These are phyloP conservation scores for Helostoma temminkii DNA, from an alignment of 2,797 vertebrate genomes.

Conservation along the genomic window DNA sequence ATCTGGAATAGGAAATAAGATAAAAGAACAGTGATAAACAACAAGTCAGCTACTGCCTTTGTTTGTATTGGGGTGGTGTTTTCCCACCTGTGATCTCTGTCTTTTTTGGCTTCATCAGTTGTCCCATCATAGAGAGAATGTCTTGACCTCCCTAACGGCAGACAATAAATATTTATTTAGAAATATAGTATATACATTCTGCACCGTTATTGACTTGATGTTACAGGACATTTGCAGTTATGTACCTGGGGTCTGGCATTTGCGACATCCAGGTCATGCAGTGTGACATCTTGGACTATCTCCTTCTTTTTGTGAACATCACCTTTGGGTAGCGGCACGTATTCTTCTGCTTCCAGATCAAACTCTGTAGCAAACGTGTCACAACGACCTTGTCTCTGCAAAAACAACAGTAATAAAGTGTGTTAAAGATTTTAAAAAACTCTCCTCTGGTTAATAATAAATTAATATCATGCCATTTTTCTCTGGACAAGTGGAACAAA, in stretches of 20 bases:
- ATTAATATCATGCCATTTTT: slow-evolving; percentile 1
- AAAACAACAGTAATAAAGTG: slow-evolving; percentile 9
- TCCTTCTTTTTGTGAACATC: slow-evolving; percentile 99
- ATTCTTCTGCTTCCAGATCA: slow-evolving; percentile 99
- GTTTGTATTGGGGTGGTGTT: not conserved
- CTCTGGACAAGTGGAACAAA: slow-evolving; percentile 32
- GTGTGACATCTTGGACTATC: slow-evolving; percentile 98
- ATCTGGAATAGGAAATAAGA: slow-evolving; percentile 77
- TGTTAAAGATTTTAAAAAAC: not conserved
- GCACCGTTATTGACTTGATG: not conserved
- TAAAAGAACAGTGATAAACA: not conserved
- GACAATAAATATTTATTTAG: slow-evolving; percentile 18
- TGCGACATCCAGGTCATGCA: slow-evolving; percentile 96
- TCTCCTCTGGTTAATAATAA: not conserved
- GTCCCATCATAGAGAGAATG: slow-evolving; percentile 99
- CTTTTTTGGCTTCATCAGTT: slow-evolving; percentile 99
- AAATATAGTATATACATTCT: not conserved
- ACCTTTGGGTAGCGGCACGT: slow-evolving; percentile 97
- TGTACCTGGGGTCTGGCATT: slow-evolving; percentile 96
- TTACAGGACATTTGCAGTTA: not conserved
- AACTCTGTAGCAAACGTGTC: slow-evolving; percentile 99
- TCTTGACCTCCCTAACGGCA: slow-evolving; percentile 93
- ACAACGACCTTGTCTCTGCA: slow-evolving; percentile 97
- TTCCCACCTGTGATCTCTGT: slow-evolving; percentile 96
- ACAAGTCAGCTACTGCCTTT: not conserved